phyloP scores from a whole-genome alignment of 2,888 invertebrate genomes.

The Crioceris asparagi region DNA sequence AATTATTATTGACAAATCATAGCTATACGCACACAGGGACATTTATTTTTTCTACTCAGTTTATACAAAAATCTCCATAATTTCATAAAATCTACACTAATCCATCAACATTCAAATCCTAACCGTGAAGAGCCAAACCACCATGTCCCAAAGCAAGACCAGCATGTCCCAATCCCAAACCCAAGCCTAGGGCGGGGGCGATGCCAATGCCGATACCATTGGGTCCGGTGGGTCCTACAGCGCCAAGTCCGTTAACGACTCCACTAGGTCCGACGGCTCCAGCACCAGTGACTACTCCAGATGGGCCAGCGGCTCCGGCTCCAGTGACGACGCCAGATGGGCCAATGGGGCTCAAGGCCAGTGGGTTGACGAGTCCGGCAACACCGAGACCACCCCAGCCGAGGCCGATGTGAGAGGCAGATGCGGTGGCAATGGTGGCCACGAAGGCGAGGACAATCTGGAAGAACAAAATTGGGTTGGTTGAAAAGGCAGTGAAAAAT shows the following conservation, averaged over 20 bases:
- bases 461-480: background rate
- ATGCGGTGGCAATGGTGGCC: conserved; percentile 12
- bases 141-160: conserved; percentile 2
- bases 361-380: conserved; percentile 9
- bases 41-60: too few species aligned
- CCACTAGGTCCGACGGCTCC: conserved; percentile 15
- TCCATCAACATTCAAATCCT: too few species aligned
- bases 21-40: too few species aligned
- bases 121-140: conserved; percentile 7
- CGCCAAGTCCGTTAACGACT: conserved; percentile 16
- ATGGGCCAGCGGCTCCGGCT: conserved; percentile 13
- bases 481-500: background rate
- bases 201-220: conserved; percentile 12
- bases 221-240: conserved; percentile 17
- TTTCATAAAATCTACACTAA: too few species aligned
- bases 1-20: too few species aligned
- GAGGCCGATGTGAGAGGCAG: conserved; percentile 12
- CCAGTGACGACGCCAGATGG: conserved; percentile 13
- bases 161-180: conserved; percentile 4
- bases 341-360: conserved; percentile 11
- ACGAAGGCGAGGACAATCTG: conserved; percentile 13
- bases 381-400: too few species aligned
- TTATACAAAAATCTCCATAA: too few species aligned
- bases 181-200: conserved; percentile 3
- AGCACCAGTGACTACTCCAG: conserved; percentile 13